Percentiles rank a stretch among this genome's conserved stretches.
Evolutionary conservation across 2,797 vertebrate genomes (phyloP).

Genomic region (Loris lydekkerianus): DNA sequence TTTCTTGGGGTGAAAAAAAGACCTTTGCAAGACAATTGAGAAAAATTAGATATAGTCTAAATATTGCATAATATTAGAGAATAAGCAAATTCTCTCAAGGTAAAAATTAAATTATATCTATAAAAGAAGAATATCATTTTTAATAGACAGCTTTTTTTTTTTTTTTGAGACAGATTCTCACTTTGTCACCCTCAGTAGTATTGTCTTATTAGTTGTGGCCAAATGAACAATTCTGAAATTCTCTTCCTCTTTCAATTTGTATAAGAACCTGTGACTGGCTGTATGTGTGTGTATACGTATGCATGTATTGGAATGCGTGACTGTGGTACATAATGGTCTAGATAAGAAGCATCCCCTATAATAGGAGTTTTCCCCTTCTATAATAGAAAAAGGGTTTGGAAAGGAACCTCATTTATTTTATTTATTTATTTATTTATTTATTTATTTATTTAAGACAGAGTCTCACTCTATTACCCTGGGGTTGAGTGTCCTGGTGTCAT

Average conservation of each 20-base stretch:
- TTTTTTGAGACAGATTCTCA: too few species aligned
- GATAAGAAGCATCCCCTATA: background rate
- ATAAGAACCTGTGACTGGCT: background rate
- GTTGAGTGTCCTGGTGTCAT: too few species aligned
- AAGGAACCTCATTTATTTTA: background rate
- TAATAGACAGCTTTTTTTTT: background rate
- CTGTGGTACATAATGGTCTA: background rate
- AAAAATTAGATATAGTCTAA: background rate
- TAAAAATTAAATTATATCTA: slow-evolving; percentile 14
- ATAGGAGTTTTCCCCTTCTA: too few species aligned
- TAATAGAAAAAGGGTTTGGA: background rate
- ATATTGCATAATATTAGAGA: slow-evolving; percentile 6
- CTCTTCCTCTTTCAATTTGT: slow-evolving; percentile 59
- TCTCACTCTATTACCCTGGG: too few species aligned
- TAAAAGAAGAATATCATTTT: slow-evolving; percentile 52
- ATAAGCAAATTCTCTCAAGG: background rate
- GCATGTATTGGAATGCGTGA: background rate
- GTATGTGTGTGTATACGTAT: background rate
- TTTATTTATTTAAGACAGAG: background rate
- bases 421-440: background rate
- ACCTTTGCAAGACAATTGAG: background rate
- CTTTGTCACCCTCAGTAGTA: background rate
- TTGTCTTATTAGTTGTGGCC: slow-evolving; percentile 57
- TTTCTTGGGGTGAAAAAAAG: background rate
- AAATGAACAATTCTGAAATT: slow-evolving; percentile 63